Evolutionary conservation across 2,888 invertebrate genomes (phyloP).

Genomic region (Conistra vaccinii): DNA sequence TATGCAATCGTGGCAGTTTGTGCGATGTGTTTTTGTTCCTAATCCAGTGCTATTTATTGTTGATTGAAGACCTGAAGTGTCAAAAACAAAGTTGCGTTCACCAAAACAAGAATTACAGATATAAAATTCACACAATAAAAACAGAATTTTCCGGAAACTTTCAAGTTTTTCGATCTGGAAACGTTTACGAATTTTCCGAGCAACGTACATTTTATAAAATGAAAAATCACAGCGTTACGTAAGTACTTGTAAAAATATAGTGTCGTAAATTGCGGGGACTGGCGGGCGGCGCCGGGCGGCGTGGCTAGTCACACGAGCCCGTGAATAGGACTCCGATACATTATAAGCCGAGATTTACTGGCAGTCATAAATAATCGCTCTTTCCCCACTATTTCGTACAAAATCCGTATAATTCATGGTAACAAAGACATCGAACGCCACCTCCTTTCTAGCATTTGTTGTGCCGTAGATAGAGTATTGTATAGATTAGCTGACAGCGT

Average conservation of each 20-base stretch:
- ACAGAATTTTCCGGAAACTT: constrained; percentile 24
- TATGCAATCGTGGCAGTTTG: no score
- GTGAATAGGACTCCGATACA: constrained; percentile 75
- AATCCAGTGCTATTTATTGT: no score
- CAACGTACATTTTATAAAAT: constrained; percentile 56
- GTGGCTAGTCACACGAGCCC: constrained; percentile 63
- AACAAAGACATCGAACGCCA: constrained; percentile 73
- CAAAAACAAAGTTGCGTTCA: no score
- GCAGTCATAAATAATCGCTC: constrained; percentile 80
- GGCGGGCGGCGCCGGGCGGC: constrained; percentile 54
- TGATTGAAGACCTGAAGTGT: no score
- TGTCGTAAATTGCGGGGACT: constrained; percentile 70
- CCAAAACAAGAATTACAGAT: neutral
- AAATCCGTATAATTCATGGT: constrained; percentile 78
- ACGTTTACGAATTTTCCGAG: constrained; percentile 28
- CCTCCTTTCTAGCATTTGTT: constrained; percentile 55
- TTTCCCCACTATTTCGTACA: constrained; percentile 77
- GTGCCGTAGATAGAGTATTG: constrained; percentile 26
- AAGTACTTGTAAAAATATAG: constrained; percentile 71
- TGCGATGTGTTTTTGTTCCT: no score
- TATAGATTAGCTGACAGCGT: neutral
- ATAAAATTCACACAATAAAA: neutral
- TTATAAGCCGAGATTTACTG: constrained; percentile 83
- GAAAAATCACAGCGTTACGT: constrained; percentile 60
- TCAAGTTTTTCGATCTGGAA: constrained; percentile 29